phyloP scores from a whole-genome alignment of 2,113 vertebrate species.

The Colaptes auratus region DNA sequence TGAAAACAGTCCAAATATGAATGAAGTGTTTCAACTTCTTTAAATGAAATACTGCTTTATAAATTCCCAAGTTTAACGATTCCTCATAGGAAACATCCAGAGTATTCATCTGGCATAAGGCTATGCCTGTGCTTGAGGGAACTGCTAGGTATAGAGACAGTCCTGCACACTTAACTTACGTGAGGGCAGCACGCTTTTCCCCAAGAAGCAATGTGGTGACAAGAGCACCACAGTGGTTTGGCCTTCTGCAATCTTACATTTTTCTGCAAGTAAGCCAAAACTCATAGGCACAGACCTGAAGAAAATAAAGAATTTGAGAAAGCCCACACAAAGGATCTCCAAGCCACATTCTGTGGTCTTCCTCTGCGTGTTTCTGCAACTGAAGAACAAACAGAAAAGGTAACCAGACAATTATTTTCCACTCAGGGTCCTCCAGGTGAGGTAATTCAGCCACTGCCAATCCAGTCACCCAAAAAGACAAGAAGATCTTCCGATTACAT shows the following conservation, averaged over 20 bases:
- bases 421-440: slow-evolving; percentile 94
- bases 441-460: slow-evolving; percentile 93
- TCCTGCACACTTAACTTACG: neutral
- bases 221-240: neutral
- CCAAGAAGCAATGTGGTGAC: neutral
- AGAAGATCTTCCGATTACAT: slow-evolving; percentile 86
- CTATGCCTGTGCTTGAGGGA: neutral
- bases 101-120: neutral
- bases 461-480: slow-evolving; percentile 89
- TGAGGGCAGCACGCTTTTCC: neutral
- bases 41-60: neutral
- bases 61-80: neutral
- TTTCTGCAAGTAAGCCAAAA: neutral
- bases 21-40: neutral
- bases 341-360: neutral
- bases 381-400: neutral
- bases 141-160: neutral
- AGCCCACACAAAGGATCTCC: neutral
- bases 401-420: neutral
- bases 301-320: neutral
- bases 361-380: neutral
- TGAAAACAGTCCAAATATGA: neutral
- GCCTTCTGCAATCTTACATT: neutral
- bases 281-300: neutral
- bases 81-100: neutral